Evolutionary conservation across 1,140 invertebrate species (phyloP).

Genomic region (Epicauta chinensis): DNA sequence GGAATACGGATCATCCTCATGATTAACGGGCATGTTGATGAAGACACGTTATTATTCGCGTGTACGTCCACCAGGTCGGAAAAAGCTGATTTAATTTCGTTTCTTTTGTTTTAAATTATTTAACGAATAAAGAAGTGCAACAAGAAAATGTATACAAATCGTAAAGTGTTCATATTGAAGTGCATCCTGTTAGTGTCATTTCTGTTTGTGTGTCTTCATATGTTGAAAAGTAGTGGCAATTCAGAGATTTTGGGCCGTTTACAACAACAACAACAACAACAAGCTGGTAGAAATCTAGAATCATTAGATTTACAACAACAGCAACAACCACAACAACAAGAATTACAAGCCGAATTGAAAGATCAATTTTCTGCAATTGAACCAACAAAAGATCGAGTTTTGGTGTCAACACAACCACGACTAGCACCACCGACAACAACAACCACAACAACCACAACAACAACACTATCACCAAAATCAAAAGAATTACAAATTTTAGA

Average conservation of each 20-base stretch:
- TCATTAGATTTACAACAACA: slow-evolving; percentile 28
- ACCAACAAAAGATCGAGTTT: neutral
- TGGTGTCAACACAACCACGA: neutral
- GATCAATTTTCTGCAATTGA: no score
- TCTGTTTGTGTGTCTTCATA: slow-evolving; percentile 31
- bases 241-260: slow-evolving; percentile 1
- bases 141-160: slow-evolving; percentile 33
- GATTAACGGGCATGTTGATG: slow-evolving; percentile 34
- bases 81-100: slow-evolving; percentile 24
- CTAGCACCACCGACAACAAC: neutral
- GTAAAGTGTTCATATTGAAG: slow-evolving; percentile 36
- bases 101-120: neutral
- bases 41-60: slow-evolving; percentile 26
- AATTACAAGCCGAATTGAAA: neutral
- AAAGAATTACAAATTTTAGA: slow-evolving; percentile 20
- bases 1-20: neutral
- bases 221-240: slow-evolving; percentile 29
- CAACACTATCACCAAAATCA: slow-evolving; percentile 1
- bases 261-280: no score
- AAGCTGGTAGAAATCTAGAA: slow-evolving; percentile 36
- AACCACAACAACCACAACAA: slow-evolving; percentile 1
- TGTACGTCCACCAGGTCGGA: slow-evolving; percentile 36
- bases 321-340: slow-evolving; percentile 6
- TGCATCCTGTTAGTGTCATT: slow-evolving; percentile 25
- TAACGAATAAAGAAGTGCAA: neutral